Percentiles rank a stretch among this genome's conserved stretches.
These are phyloP conservation scores for Meriones unguiculatus DNA, from an alignment of 2,113 vertebrate species.

Conservation along the genomic window DNA sequence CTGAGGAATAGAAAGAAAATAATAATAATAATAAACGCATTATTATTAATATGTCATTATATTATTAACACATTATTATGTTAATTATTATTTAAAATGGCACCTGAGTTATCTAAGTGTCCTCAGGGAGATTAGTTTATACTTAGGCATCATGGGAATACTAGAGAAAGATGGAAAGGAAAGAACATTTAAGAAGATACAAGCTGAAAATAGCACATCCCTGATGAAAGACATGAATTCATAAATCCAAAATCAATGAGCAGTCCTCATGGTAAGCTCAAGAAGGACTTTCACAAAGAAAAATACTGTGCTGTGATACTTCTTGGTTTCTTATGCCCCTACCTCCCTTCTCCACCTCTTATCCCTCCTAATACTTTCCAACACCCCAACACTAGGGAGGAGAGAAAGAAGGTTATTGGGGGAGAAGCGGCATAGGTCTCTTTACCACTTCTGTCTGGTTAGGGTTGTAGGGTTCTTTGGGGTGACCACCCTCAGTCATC, in stretches of 20 bases:
- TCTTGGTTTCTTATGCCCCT: too few species aligned
- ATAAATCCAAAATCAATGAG: not conserved
- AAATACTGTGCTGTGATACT: not conserved
- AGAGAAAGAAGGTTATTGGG: too few species aligned
- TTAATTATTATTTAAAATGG: not conserved
- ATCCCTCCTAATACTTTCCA: too few species aligned
- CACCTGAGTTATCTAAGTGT: not conserved
- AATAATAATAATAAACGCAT: too few species aligned
- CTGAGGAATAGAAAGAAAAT: not conserved
- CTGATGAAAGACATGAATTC: conserved; percentile 19
- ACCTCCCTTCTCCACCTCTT: too few species aligned
- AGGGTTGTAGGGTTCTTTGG: too few species aligned
- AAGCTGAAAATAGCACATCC: not conserved
- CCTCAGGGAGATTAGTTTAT: not conserved
- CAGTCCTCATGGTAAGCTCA: not conserved
- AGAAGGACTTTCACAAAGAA: not conserved
- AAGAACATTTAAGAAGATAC: not conserved
- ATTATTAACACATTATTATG: too few species aligned
- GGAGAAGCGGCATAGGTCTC: too few species aligned
- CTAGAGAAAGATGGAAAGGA: not conserved
- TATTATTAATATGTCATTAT: too few species aligned
- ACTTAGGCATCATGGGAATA: not conserved
- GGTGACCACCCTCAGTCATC: too few species aligned
- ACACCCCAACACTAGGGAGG: too few species aligned
- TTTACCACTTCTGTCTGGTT: too few species aligned